Base-by-base conservation (phyloP, 2,113 vertebrate species). In the Otus sunia region DNA sequence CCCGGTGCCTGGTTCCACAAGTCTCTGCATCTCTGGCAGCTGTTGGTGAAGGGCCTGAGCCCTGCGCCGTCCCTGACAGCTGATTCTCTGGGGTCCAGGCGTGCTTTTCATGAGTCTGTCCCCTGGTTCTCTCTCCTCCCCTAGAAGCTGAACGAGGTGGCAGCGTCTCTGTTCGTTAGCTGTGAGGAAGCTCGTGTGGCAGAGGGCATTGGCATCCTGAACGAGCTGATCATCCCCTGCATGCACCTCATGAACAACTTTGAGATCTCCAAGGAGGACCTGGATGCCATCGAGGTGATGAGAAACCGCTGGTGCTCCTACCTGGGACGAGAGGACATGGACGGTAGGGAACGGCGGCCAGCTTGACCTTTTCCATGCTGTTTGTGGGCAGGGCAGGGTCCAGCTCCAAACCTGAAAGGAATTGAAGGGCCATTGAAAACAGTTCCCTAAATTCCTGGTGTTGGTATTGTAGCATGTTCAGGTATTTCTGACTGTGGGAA, bases 301-400 rank as follows among this genome's bases (percentile, higher is more conserved):
- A 98, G 99, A 63, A 99, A 97, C 96, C 98, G 97, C 63, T 99
- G 99, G 99, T 99, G 99, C 97, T 99, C 99, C 96, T 99, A 99
- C 62, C 86, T 99, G 68, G 99, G 98, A 15, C 94, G 90, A 12
- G 98, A 98, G n/a, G 99, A 99, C 81, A 99, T 99, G 97, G 98
- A 99, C 1, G 99, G 99, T 99, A 90, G 94, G 98, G 45, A 62
- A 0, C 2, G 2, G 29, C 34, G 23, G 6, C 45, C 20, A 17
- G 34, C 20, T 45, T 68, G 6, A 5, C 32, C 47, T 27, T 34
- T 21, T 22, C 10, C 9, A 0, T 11, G 45, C 43, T 49, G 30
- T n/a, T 10, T 8, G 2, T 43, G 64, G 55, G 56, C 39, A 39
- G 62, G 56, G 56, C 12, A 7, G 26, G 5, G 9, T 10, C n/a